Base-by-base conservation (phyloP, 1,140 invertebrate genomes). In the Drosophila littoralis region DNA sequence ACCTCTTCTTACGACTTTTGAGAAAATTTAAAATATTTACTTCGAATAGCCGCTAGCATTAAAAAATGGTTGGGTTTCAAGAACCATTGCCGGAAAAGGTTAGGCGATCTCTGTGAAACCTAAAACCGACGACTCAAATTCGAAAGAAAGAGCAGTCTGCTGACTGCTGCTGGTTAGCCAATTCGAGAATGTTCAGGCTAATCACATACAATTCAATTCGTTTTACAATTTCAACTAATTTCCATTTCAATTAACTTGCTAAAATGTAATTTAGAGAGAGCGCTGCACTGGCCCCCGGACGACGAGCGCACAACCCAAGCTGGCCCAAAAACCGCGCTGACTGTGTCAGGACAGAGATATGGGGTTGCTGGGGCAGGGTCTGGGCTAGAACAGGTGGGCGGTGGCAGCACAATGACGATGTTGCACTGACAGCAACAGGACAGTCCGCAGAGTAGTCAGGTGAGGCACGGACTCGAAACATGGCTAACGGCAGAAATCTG, bases 211-310 rank as follows among this genome's bases (percentile, higher is more conserved):
- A 91, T 91, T 89, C 86, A 91, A 91, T 91, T 91, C 90, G 83
- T 91, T 91, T 91, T 90, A 91, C 90, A 91, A 91, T 91, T 91
- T 90, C 90, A 91, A 91, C 90, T 91, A 91, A 91, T 91, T 91
- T 91, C 90, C 90, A 91, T 91, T 91, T 91, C 90, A 91, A 91
- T 91, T 91, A 91, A 91, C 90, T 91, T 91, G 88, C 80, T 83
- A 78, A 91, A 91, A 91, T 91, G 90, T 90, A 91, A 91, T 91
- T 91, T 91, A 91, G 88, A 84, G 72, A 28, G 54, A 59, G 51
- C n/a, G 58, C 50, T 67, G 63, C 58, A 67, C 50, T 59, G 45
- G 22, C 4, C 50, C 50, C 70, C 40, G 50, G 48, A 63, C 54
- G 43, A 51, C 60, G 15, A 32, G 6, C 50, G 8, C 35, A 35